phyloP scores from a whole-genome alignment of 2,888 invertebrate genomes.

The Tenthredo scrophulariae region DNA sequence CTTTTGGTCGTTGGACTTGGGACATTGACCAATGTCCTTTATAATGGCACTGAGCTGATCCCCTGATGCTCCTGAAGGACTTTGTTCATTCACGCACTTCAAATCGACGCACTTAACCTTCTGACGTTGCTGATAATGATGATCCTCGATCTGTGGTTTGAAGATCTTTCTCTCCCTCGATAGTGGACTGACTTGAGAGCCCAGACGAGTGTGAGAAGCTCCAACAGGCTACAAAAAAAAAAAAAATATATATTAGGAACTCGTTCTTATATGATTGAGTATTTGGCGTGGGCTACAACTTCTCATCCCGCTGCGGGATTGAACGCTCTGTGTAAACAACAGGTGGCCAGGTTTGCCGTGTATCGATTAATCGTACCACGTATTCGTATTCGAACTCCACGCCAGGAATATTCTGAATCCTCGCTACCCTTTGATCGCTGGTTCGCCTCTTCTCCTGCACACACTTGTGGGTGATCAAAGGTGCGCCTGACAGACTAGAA shows the following conservation, averaged over 20 bases:
- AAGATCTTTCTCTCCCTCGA: background rate
- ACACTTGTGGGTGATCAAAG: slow-evolving; percentile 56
- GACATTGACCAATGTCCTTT: background rate
- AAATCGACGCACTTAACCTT: background rate
- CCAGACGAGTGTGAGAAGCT: background rate
- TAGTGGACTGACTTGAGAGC: background rate
- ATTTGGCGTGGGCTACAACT: background rate
- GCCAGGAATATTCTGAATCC: slow-evolving; percentile 50
- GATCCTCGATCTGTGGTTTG: background rate
- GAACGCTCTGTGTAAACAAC: slow-evolving; percentile 10
- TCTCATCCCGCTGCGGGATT: background rate
- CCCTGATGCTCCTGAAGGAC: slow-evolving; percentile 6
- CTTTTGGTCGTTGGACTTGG: background rate
- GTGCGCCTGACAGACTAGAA: slow-evolving; percentile 38
- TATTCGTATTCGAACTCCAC: slow-evolving; percentile 57
- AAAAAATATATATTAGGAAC: background rate
- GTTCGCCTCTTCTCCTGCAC: slow-evolving; percentile 57
- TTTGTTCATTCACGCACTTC: background rate
- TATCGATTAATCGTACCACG: slow-evolving; percentile 51
- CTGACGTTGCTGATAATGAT: background rate
- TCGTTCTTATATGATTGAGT: background rate
- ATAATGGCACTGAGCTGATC: background rate
- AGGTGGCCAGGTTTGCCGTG: background rate
- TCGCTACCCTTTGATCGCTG: slow-evolving; percentile 55
- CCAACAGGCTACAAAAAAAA: slow-evolving; percentile 1